Base-by-base conservation (phyloP, 2,888 invertebrate genomes). In the Pachliopta kotzebuea region DNA sequence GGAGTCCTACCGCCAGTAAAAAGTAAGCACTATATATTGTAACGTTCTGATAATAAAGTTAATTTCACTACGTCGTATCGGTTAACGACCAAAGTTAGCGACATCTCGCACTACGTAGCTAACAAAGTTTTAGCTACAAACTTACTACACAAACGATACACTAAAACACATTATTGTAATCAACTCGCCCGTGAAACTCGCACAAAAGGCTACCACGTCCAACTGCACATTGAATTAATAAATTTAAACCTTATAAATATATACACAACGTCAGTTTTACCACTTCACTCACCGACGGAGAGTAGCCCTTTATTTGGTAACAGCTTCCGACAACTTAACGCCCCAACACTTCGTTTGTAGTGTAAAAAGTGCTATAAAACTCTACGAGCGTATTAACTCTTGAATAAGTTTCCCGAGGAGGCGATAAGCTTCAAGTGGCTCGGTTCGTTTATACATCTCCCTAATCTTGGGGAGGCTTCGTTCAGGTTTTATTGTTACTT, bases 291-390 rank as follows among this genome's bases (percentile, higher is more conserved):
- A 11, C 11, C 9, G 53, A 17, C n/a, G 24, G 31, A 31, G 23
- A 60, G 60, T 53, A 53, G 37, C 53, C 37, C 53, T 60, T 45
- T 60, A 60, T 62, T 56, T 52, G 56, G 52, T 57, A 62, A 57
- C 56, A 52, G 62, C 56, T 62, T 62, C 62, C 56, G 56, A 57
- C 57, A 62, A 62, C 56, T 57, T 57, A 62, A 57, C 62, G 62
- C 62, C 57, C 62, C 56, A 24, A 62, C 62, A 62, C 62, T 52
- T 50, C 56, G 57, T 62, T 56, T 62, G 50, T 62, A 62, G 62
- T 62, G 62, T 62, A 62, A 62, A 62, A 62, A 62, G 56, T 62
- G 24, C 62, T 56, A 62, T 62, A 62, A 62, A 62, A 62, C 49
- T 56, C 62, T 62, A 62, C 49, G 56, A 62, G 49, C 62, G 62